A percentile compares a stretch with the other conserved stretches of the same genome.
These are phyloP conservation scores for Dimorphilus gyrociliatus DNA, from an alignment of 2,888 invertebrate species.

Conservation along the genomic window DNA sequence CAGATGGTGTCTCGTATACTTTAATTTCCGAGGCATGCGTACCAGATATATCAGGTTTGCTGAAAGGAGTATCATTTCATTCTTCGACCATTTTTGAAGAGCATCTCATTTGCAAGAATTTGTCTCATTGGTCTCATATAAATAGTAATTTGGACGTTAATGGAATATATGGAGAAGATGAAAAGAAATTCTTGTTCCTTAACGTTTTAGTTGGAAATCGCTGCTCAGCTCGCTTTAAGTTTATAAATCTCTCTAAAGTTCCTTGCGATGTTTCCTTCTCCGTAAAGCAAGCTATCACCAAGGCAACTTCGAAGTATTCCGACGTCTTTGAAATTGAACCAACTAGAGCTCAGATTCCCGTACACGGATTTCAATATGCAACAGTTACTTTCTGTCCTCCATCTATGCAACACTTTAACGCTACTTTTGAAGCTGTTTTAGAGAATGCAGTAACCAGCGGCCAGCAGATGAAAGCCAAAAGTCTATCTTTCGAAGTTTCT, in stretches of 20 bases:
- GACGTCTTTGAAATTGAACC: conserved; percentile 37
- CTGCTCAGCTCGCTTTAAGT: conserved; percentile 35
- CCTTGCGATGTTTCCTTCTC: conserved; percentile 33
- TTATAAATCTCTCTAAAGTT: conserved; percentile 21
- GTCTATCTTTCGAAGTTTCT: conserved; percentile 32
- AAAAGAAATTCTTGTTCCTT: conserved; percentile 36
- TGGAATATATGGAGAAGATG: conserved; percentile 36
- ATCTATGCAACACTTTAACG: conserved; percentile 34
- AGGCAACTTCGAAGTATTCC: conserved; percentile 16
- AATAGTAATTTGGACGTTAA: conserved; percentile 22
- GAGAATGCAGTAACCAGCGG: conserved; percentile 23
- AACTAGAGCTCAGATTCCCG: conserved; percentile 26
- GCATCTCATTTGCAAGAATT: conserved; percentile 33
- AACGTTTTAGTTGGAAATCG: conserved; percentile 36
- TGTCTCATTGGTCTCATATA: conserved; percentile 27
- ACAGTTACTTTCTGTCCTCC: conserved; percentile 35
- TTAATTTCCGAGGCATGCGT: conserved; percentile 34
- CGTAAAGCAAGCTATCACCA: conserved; percentile 20
- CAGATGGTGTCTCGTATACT: conserved; percentile 31
- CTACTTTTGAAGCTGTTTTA: conserved; percentile 31
- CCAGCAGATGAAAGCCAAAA: conserved; percentile 23
- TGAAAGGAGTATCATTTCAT: too few species aligned
- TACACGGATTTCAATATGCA: conserved; percentile 32
- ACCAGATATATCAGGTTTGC: conserved; percentile 30
- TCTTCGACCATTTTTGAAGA: conserved; percentile 39